phyloP scores from a whole-genome alignment of 2,797 vertebrate species.

The Coregonus sp. region DNA sequence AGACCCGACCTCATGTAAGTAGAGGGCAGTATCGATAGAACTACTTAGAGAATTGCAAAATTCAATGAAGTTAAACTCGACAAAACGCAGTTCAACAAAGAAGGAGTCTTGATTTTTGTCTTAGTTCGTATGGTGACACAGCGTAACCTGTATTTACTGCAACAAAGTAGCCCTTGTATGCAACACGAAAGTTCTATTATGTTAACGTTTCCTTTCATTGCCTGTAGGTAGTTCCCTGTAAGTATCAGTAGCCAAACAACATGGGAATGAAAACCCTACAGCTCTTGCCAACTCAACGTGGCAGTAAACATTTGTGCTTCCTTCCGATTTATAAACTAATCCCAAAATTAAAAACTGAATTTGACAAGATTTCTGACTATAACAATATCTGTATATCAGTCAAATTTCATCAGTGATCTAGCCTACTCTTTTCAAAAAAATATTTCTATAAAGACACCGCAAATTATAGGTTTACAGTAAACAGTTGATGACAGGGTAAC shows the following conservation, averaged over 20 bases:
- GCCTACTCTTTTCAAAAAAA: background rate
- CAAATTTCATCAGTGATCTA: background rate
- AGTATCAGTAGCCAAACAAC: background rate
- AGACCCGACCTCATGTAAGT: slow-evolving; percentile 94
- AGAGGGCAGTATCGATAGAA: background rate
- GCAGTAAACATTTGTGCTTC: background rate
- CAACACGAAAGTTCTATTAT: background rate
- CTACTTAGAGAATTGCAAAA: background rate
- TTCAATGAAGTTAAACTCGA: no score
- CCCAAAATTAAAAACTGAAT: background rate
- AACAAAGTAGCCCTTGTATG: background rate
- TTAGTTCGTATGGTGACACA: no score
- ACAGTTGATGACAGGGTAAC: no score
- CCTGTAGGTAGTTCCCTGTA: background rate
- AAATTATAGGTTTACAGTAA: background rate
- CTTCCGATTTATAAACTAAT: background rate
- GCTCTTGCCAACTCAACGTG: slow-evolving; percentile 1
- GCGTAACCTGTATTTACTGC: background rate
- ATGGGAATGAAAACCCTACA: background rate
- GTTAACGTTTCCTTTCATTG: background rate
- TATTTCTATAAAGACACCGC: background rate
- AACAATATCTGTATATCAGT: background rate
- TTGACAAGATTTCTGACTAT: background rate
- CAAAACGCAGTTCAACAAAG: no score
- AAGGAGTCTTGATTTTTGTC: no score